Base-by-base conservation (phyloP, 1,140 invertebrate species). In the Armadillidium nasatum region DNA sequence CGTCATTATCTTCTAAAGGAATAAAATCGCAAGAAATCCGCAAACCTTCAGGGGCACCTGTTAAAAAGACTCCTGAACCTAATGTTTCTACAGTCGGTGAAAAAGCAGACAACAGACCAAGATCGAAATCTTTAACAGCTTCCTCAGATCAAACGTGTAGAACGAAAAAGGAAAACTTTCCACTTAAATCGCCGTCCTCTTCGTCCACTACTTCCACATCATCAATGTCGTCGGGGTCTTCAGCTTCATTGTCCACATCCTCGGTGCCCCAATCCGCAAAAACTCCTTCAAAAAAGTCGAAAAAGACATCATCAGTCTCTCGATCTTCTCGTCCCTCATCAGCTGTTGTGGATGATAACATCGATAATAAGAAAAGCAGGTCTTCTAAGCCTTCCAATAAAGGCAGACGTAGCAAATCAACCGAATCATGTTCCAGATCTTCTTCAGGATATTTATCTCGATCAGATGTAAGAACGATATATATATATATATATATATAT, bases 401-500 rank as follows among this genome's bases (percentile, higher is more conserved):
- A 60, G 50, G 19, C 1, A 60, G 7, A 7, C 50, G 50, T 15
- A 60, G 19, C 11, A 60, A 60, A 7, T 60, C 50, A 19, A 15
- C 50, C 7, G 50, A 60, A 60, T 60, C 50, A 19, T 13, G 11
- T 60, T 60, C 50, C 11, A 60, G 50, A 19, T 60, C 50, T 15
- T 50, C 46, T 60, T 60, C 50, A 13, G 50, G 50, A 13, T 4
- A 60, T 7, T 15, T 60, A 15, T 60, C 50, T 19, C 11, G 50
- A 60, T 60, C 50, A 60, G 50, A 60, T 19, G 50, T 60, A 60
- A 60, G 7, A 4, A 1, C 1, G 6, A 69, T 44, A 45, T 45
- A 44, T 75, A 69, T 75, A 44, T 70, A 19, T 75, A 44, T 70
- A 45, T 75, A n/a, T 21, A 44, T 45, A n/a, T 75, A 19, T 44